Conservation (phyloP, 2,113 vertebrate genomes). For the Pelmatolapia mariae region DNA sequence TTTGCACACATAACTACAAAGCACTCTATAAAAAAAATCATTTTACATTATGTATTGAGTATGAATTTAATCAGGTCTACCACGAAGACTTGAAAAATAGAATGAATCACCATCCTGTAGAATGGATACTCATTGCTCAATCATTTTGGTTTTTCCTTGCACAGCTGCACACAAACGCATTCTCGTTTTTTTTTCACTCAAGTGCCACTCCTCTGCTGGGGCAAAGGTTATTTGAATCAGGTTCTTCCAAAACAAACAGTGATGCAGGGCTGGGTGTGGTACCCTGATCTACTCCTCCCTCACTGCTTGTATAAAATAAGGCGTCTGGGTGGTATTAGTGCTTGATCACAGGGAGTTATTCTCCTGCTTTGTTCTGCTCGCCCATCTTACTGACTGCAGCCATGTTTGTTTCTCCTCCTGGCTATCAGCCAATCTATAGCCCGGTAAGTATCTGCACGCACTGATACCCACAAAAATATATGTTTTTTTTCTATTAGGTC, state of each 20-base stretch:
- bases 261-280: background rate
- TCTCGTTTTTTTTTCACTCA: background rate
- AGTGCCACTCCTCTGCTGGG: conserved; percentile 5
- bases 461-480: background rate
- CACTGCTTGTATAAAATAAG: conserved; percentile 26
- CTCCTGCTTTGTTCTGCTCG: background rate
- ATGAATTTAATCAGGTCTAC: background rate
- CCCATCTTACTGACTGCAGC: background rate
- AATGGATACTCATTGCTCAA: background rate
- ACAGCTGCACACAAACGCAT: background rate
- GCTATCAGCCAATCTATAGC: conserved; percentile 76
- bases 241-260: conserved; percentile 3
- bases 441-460: conserved; percentile 70
- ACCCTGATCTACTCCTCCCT: conserved; percentile 1
- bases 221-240: background rate
- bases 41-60: background rate
- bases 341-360: background rate
- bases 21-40: background rate
- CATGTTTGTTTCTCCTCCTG: conserved; percentile 73
- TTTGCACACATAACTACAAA: background rate
- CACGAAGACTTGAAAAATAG: background rate
- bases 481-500: background rate
- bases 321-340: background rate
- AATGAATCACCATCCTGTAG: background rate
- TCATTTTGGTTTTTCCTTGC: background rate